phyloP scores from a whole-genome alignment of 2,113 vertebrate genomes.

The Dunckerocampus dactyliophorus region DNA sequence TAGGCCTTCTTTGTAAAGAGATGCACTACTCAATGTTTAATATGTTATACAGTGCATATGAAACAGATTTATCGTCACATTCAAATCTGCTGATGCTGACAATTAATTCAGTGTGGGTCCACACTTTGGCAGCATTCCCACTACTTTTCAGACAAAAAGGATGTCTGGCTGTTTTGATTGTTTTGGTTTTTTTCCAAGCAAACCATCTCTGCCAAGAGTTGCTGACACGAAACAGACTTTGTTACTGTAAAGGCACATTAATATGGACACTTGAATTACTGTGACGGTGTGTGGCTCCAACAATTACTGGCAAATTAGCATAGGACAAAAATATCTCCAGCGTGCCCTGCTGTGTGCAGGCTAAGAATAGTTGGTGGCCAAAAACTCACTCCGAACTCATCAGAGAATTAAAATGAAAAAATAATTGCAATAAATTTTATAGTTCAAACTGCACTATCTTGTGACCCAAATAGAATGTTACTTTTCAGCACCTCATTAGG shows the following conservation, averaged over 20 bases:
- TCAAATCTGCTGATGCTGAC: constrained; percentile 24
- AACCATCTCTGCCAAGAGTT: constrained; percentile 59
- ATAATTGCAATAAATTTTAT: constrained; percentile 26
- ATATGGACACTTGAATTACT: constrained; percentile 61
- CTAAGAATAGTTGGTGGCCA: constrained; percentile 58
- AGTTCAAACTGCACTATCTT: constrained; percentile 21
- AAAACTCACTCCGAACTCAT: constrained; percentile 34
- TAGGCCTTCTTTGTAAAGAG: too few relatives aligned
- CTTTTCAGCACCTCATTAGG: constrained; percentile 28
- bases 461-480: constrained; percentile 27
- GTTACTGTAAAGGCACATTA: constrained; percentile 62
- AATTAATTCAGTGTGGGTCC: constrained; percentile 15
- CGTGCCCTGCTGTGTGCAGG: constrained; percentile 43
- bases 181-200: constrained; percentile 12
- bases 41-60: too few relatives aligned
- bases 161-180: constrained; percentile 6
- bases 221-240: constrained; percentile 64
- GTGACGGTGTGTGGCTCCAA: constrained; percentile 53
- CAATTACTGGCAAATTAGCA: constrained; percentile 66
- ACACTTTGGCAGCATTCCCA: constrained; percentile 16
- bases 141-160: constrained; percentile 24
- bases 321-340: constrained; percentile 62
- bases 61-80: background rate
- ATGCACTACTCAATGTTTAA: too few relatives aligned
- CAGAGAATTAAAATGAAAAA: constrained; percentile 31